Evolutionary conservation across 2,888 invertebrate genomes (phyloP), one percentile per base, ranked within the genome.

Genomic region (Lucinisca nassula): DNA sequence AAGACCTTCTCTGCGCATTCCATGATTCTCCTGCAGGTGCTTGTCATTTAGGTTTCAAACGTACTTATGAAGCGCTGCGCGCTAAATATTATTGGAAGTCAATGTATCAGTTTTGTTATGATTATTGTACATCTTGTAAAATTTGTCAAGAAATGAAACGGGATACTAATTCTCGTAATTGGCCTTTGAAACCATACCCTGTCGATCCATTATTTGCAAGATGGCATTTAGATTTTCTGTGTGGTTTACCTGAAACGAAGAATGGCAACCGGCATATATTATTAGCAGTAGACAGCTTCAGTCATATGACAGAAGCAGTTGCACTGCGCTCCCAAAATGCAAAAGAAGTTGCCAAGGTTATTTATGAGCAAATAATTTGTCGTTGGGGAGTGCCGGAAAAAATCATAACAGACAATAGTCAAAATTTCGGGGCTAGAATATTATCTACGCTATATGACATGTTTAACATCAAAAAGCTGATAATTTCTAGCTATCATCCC

Each of bases 291-390:
- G 79, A 81, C 30, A 17, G n/a, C 21, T 79, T 74, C 27, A 38
- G 55, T 24, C 17, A 75, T 24, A 81, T 55, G 45, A n/a, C 45
- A 21, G 79, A 79, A 67, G 79, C 84, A 1, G 40, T 84, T 45
- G 37, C 84, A 27, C 3, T 76, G 73, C 61, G 37, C 30, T 35
- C 73, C 12, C 78, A 79, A 37, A 38, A 2, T 27, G 74, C 84
- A 40, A 40, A n/a, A 1, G 72, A 49, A 17, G 45, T 79, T 2
- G 74, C 74, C 1, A 55, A 27, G 27, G 37, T 58, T 17, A 4
- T 79, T 32, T 73, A 72, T 58, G 58, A 79, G 6, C 17, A 73
- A 37, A 58, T 79, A 17, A 74, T 84, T 32, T 40, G 55, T 27
- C 4, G 79, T 1, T 72, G 73, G 37, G 79, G 79, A 0, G 45